A percentile compares a stretch with the other conserved stretches of the same genome.
These are phyloP conservation scores for Jaculus jaculus DNA, from an alignment of 2,113 vertebrate genomes.

Conservation along the genomic window DNA sequence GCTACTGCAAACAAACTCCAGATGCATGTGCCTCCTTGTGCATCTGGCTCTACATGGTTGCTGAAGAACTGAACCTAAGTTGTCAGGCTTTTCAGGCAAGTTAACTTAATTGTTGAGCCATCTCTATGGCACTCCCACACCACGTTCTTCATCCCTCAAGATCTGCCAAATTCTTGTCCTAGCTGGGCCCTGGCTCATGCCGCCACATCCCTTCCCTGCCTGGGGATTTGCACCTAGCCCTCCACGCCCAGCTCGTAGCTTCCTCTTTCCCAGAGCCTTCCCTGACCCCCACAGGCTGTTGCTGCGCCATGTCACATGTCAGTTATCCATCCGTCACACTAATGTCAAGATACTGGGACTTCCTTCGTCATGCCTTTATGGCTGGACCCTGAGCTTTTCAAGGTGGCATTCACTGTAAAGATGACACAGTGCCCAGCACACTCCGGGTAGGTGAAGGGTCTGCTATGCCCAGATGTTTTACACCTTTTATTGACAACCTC, in stretches of 20 bases:
- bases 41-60: no score
- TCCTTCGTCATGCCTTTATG: background rate
- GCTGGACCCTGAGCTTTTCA: background rate
- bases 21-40: no score
- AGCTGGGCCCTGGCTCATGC: background rate
- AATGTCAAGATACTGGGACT: background rate
- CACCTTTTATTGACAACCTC: background rate
- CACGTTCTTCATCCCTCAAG: background rate
- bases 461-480: background rate
- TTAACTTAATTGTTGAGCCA: no score
- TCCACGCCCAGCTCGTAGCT: background rate
- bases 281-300: background rate
- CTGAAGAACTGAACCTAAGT: no score
- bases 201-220: background rate
- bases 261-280: background rate
- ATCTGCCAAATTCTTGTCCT: no score
- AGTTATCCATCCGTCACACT: background rate
- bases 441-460: background rate
- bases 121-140: background rate
- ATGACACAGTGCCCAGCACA: background rate
- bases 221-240: background rate
- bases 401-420: background rate
- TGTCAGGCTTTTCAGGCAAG: no score
- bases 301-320: background rate
- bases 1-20: no score